Conservation (phyloP, 2,113 vertebrate genomes). For the Mastomys natalensis region DNA sequence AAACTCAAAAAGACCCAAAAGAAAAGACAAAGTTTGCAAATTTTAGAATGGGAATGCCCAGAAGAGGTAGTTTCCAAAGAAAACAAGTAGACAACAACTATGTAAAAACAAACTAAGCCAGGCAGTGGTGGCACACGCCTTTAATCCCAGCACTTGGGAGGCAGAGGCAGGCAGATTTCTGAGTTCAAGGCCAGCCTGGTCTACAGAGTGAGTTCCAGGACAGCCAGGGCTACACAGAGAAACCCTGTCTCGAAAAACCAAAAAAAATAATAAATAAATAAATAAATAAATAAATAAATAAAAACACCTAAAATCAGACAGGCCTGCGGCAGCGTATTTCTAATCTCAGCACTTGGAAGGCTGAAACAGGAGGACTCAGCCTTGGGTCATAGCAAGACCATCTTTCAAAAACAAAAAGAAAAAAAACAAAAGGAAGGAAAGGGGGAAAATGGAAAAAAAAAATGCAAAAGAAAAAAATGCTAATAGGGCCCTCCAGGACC, state of each 20-base stretch:
- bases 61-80: background rate
- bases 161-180: too few species aligned
- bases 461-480: background rate
- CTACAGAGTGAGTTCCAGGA: too few species aligned
- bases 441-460: background rate
- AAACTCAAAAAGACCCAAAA: background rate
- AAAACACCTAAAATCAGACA: too few species aligned
- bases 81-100: background rate
- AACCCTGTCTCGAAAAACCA: too few species aligned
- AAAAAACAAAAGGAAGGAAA: background rate
- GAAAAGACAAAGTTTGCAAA: background rate
- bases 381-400: background rate
- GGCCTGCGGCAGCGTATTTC: too few species aligned
- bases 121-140: too few species aligned
- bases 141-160: too few species aligned
- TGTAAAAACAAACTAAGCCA: background rate
- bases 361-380: background rate
- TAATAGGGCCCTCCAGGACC: background rate
- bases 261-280: too few species aligned
- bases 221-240: too few species aligned
- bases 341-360: too few species aligned
- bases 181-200: too few species aligned
- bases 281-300: too few species aligned
- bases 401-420: background rate
- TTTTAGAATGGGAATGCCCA: background rate